Evolutionary conservation across 2,888 invertebrate species (phyloP).

Genomic region (Sphaerophoria taeniata): DNA sequence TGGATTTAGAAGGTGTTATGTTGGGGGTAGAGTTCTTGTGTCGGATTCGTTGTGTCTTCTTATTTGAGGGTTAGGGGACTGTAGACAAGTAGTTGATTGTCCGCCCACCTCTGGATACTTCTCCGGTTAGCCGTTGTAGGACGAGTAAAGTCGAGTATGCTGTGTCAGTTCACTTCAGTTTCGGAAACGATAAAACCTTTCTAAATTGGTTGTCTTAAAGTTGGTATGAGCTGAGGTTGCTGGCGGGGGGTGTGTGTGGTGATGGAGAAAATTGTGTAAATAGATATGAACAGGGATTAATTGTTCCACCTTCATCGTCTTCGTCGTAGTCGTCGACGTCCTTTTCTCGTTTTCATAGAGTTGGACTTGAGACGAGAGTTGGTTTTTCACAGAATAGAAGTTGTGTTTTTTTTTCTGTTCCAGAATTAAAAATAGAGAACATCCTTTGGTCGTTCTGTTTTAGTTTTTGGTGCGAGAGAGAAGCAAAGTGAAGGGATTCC

Average conservation of each 20-base stretch:
- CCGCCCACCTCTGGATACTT: slow-evolving; percentile 2
- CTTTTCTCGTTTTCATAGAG: not conserved
- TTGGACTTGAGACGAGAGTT: slow-evolving; percentile 35
- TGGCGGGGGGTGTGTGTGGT: not conserved
- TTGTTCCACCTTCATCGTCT: slow-evolving; percentile 70
- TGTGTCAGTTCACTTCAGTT: slow-evolving; percentile 58
- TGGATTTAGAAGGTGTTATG: not conserved
- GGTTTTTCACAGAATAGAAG: slow-evolving; percentile 44
- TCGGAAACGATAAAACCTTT: slow-evolving; percentile 63
- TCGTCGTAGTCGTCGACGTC: slow-evolving; percentile 44
- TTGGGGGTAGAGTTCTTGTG: slow-evolving; percentile 42
- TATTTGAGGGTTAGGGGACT: slow-evolving; percentile 8
- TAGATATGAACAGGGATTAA: slow-evolving; percentile 72
- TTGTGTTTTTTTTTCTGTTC: slow-evolving; percentile 48
- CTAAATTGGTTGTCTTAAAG: slow-evolving; percentile 67
- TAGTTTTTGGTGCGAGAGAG: not conserved
- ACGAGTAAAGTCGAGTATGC: slow-evolving; percentile 11
- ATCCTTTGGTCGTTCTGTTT: slow-evolving; percentile 14
- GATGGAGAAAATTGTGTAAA: slow-evolving; percentile 55
- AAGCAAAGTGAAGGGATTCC: slow-evolving; percentile 8
- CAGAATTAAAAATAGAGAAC: slow-evolving; percentile 29
- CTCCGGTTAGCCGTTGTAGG: not conserved
- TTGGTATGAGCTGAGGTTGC: not conserved
- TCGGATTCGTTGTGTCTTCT: slow-evolving; percentile 51
- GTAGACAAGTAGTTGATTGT: slow-evolving; percentile 43